Evolutionary conservation across 2,113 vertebrate genomes (phyloP).

Genomic region (Corythornis vintsioides): DNA sequence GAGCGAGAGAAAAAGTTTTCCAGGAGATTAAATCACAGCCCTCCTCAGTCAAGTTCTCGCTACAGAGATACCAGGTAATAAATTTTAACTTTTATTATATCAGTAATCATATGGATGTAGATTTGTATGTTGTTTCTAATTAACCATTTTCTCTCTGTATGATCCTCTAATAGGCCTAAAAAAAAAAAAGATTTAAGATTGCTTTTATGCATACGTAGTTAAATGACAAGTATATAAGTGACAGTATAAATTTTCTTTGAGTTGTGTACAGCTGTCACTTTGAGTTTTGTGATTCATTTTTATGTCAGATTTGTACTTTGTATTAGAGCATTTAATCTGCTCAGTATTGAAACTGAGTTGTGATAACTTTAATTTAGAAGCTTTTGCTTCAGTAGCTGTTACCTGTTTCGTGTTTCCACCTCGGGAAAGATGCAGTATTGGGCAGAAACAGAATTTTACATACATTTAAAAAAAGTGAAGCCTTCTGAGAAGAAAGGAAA

Average conservation of each 20-base stretch:
- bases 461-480: background rate
- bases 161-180: background rate
- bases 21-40: conserved; percentile 93
- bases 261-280: background rate
- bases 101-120: background rate
- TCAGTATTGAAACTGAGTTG: background rate
- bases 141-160: background rate
- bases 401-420: background rate
- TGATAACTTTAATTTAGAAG: background rate
- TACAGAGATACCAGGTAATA: conserved; percentile 92
- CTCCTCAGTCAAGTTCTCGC: conserved; percentile 89
- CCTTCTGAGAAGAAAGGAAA: background rate
- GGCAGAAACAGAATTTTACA: background rate
- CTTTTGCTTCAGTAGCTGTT: background rate
- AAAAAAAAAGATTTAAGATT: background rate
- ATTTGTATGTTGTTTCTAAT: background rate
- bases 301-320: background rate
- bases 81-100: background rate
- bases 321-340: background rate
- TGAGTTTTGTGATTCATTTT: background rate
- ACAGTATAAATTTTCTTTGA: background rate
- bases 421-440: background rate
- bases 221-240: fast-evolving
- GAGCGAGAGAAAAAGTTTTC: conserved; percentile 94
- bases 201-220: background rate